These are phyloP conservation scores for Neodiprion fabricii DNA, from an alignment of 1,140 invertebrate genomes.

Conservation along the genomic window DNA sequence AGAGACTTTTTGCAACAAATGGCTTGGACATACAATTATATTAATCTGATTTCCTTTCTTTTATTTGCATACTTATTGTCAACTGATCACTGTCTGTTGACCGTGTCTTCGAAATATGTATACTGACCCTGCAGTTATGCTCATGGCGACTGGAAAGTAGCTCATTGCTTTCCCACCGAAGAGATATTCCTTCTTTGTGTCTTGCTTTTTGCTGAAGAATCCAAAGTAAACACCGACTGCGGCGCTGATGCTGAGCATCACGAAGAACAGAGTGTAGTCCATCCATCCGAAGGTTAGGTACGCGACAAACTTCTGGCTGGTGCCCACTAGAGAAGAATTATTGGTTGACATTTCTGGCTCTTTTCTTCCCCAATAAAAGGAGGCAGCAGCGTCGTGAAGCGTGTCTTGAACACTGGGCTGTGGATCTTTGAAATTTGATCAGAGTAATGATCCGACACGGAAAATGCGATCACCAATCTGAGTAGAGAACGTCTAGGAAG, in stretches of 20 bases:
- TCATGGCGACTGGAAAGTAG: slow-evolving; percentile 81
- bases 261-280: slow-evolving; percentile 74
- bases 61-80: too few relatives aligned
- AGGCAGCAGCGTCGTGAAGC: too few relatives aligned
- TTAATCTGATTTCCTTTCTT: too few relatives aligned
- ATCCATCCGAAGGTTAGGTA: slow-evolving; percentile 55
- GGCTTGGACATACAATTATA: too few relatives aligned
- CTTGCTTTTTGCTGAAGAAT: slow-evolving; percentile 77
- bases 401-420: too few relatives aligned
- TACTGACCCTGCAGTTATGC: slow-evolving; percentile 75
- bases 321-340: not conserved
- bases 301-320: not conserved
- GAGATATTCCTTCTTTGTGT: slow-evolving; percentile 79
- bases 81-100: too few relatives aligned
- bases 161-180: slow-evolving; percentile 84
- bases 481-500: too few relatives aligned
- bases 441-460: too few relatives aligned
- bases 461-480: too few relatives aligned
- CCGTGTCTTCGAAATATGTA: not conserved
- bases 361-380: too few relatives aligned
- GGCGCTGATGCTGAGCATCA: slow-evolving; percentile 72
- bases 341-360: not conserved
- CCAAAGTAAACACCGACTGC: slow-evolving; percentile 84
- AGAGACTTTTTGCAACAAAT: too few relatives aligned
- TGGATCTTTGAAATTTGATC: too few relatives aligned